Evolutionary conservation across 2,888 invertebrate species (phyloP).

Genomic region (Matsumyia berberina): DNA sequence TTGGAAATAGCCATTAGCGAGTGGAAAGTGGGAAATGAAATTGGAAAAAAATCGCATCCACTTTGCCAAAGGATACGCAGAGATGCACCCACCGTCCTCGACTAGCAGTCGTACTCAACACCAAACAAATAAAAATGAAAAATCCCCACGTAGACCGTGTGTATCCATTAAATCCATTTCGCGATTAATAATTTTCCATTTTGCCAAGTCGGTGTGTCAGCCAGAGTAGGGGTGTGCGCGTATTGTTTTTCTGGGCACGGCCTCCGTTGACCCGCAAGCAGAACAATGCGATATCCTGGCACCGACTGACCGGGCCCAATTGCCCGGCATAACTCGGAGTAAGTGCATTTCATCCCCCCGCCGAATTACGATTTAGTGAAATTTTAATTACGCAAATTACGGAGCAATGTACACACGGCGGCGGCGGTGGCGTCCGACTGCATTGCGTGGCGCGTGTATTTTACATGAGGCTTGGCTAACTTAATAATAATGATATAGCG

Average conservation of each 20-base stretch:
- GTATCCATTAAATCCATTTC: constrained; percentile 74
- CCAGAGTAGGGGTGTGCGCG: background rate
- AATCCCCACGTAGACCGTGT: constrained; percentile 7
- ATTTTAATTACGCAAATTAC: constrained; percentile 76
- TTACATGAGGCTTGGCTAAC: constrained; percentile 66
- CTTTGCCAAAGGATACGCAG: constrained; percentile 39
- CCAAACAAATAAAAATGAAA: constrained; percentile 23
- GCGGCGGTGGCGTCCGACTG: constrained; percentile 38
- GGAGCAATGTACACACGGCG: constrained; percentile 40
- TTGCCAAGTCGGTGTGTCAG: constrained; percentile 6
- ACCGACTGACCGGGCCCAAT: constrained; percentile 45
- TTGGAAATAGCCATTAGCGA: constrained; percentile 72
- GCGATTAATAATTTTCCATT: constrained; percentile 72
- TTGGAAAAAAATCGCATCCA: constrained; percentile 2
- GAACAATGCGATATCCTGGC: constrained; percentile 33
- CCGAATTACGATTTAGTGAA: constrained; percentile 65
- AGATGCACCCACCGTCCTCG: too few species aligned
- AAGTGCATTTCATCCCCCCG: constrained; percentile 10
- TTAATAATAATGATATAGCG: constrained; percentile 60
- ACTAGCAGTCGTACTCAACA: constrained; percentile 51
- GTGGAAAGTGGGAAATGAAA: constrained; percentile 17
- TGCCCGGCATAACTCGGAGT: constrained; percentile 8
- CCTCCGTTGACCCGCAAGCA: constrained; percentile 30
- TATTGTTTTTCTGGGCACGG: constrained; percentile 18
- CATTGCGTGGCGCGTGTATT: constrained; percentile 60